Conservation (phyloP, 2,888 invertebrate species). For the Phytoseiulus persimilis region DNA sequence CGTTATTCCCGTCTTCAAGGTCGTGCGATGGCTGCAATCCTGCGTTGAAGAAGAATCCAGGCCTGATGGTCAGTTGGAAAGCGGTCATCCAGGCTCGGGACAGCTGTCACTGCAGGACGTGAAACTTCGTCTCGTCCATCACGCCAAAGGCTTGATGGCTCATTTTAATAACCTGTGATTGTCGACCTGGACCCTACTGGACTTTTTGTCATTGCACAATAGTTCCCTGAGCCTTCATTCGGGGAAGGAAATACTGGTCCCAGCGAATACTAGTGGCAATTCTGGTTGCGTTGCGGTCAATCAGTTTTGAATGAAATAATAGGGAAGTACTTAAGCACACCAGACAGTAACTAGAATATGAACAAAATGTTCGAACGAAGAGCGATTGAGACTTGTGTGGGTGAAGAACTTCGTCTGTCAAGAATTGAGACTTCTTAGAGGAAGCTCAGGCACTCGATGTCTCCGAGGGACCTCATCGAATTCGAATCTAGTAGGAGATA, state of each 20-base stretch:
- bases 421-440: too few species aligned
- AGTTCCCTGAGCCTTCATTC: background rate
- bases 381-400: too few species aligned
- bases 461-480: too few species aligned
- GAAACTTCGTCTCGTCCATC: slow-evolving; percentile 16
- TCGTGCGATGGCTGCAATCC: slow-evolving; percentile 9
- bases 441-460: too few species aligned
- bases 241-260: background rate
- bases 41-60: background rate
- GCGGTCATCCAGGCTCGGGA: slow-evolving; percentile 16
- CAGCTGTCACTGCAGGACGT: slow-evolving; percentile 24
- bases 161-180: slow-evolving; percentile 22
- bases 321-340: too few species aligned
- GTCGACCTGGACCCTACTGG: background rate
- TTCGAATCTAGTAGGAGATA: too few species aligned
- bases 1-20: background rate
- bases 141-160: slow-evolving; percentile 32
- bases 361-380: too few species aligned
- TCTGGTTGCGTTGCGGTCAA: too few species aligned
- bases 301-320: too few species aligned
- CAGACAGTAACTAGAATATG: too few species aligned
- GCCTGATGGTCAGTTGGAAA: background rate
- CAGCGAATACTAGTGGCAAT: background rate
- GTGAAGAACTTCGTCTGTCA: too few species aligned
- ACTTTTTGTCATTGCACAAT: background rate